Percentiles rank a stretch among this genome's conserved stretches.
Conservation (phyloP, 2,797 vertebrate genomes). For the Acanthurus leucopareius region DNA sequence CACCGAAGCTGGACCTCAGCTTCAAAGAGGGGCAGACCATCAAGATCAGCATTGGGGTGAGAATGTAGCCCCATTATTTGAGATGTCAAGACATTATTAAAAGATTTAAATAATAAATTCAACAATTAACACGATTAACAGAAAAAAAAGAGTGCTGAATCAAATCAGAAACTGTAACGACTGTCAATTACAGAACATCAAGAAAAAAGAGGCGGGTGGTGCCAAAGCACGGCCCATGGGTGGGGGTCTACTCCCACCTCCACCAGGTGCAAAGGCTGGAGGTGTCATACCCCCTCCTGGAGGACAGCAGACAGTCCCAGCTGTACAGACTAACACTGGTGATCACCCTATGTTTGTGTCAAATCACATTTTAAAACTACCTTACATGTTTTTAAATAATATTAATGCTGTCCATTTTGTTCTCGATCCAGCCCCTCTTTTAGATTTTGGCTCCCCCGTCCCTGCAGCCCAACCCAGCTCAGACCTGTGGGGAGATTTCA, state of each 20-base stretch:
- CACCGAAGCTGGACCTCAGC: constrained; percentile 93
- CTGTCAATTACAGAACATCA: constrained; percentile 87
- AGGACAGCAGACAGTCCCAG: constrained; percentile 62
- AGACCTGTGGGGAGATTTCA: constrained; percentile 96
- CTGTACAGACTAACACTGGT: constrained; percentile 84
- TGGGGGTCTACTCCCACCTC: constrained; percentile 90
- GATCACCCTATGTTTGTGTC: constrained; percentile 6
- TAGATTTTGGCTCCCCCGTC: constrained; percentile 73
- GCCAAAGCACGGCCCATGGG: constrained; percentile 77
- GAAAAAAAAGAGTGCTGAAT: neutral
- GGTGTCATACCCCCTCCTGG: constrained; percentile 66
- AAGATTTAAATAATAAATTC: neutral
- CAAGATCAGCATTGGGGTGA: constrained; percentile 96
- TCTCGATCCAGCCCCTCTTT: constrained; percentile 62
- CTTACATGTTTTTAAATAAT: neutral
- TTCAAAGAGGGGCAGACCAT: constrained; percentile 99
- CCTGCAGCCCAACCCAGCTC: constrained; percentile 72
- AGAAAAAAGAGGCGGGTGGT: constrained; percentile 90
- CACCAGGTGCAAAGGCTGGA: constrained; percentile 87
- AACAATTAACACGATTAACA: neutral
- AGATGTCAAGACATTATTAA: neutral
- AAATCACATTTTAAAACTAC: neutral
- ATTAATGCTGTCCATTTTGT: neutral
- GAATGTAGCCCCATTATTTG: constrained; percentile 9
- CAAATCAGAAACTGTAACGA: neutral